Conservation (phyloP, 2,888 invertebrate genomes). For the Priapulus caudatus region DNA sequence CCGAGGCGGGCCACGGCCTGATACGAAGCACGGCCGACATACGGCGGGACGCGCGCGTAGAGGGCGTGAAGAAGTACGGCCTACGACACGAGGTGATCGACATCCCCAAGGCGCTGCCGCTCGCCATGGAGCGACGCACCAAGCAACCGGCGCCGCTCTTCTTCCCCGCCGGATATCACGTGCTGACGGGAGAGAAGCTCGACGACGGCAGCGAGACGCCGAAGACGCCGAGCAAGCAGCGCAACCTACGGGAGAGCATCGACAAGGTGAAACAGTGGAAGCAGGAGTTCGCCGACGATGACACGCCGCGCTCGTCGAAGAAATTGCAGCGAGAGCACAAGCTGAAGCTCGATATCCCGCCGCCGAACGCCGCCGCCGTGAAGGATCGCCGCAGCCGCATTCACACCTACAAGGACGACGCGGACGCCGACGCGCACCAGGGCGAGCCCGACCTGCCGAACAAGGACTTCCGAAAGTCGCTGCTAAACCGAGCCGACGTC, state of each 20-base stretch:
- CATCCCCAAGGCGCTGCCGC: background rate
- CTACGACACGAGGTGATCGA: background rate
- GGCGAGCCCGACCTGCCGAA: no score
- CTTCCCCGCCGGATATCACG: background rate
- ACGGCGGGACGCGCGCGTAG: background rate
- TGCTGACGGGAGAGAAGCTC: background rate
- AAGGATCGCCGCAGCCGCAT: background rate
- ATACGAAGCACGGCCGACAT: slow-evolving; percentile 1
- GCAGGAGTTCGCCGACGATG: no score
- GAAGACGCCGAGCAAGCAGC: background rate
- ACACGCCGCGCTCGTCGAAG: background rate
- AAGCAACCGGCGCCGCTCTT: background rate
- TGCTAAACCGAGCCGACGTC: slow-evolving; percentile 45
- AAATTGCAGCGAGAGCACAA: slow-evolving; percentile 1
- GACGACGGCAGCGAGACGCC: background rate
- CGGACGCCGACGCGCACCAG: no score
- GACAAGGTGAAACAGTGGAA: background rate
- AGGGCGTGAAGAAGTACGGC: slow-evolving; percentile 1
- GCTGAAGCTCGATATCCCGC: background rate
- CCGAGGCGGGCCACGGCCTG: background rate
- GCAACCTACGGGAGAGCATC: background rate
- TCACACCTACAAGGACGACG: no score
- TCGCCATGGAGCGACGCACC: background rate
- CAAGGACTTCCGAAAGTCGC: slow-evolving; percentile 61
- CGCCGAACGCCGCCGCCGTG: background rate